phyloP scores from a whole-genome alignment of 1,140 invertebrate genomes.

The Drosophila leontia region DNA sequence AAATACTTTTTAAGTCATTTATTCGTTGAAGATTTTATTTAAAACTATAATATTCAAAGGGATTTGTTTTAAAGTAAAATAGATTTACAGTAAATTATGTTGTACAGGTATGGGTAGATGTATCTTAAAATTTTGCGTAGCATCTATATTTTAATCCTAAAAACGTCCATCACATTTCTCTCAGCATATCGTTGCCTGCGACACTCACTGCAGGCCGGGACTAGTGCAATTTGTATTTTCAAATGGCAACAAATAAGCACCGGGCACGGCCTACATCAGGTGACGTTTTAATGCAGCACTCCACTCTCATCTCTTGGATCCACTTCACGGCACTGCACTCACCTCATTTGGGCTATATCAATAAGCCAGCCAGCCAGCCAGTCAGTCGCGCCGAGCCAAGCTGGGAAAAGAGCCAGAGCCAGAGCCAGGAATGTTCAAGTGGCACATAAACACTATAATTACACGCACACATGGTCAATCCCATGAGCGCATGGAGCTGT shows the following conservation, averaged over 20 bases:
- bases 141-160: no score
- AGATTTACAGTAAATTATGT: neutral
- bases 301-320: constrained; percentile 39
- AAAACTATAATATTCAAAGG: neutral
- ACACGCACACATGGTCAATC: constrained; percentile 36
- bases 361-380: constrained; percentile 45
- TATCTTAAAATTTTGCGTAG: no score
- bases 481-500: constrained; percentile 48
- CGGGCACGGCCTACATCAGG: constrained; percentile 84
- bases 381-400: neutral
- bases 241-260: constrained; percentile 82
- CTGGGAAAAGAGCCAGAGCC: constrained; percentile 9
- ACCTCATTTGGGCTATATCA: constrained; percentile 50
- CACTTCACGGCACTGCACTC: constrained; percentile 27
- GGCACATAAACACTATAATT: constrained; percentile 67
- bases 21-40: neutral
- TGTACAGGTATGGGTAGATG: no score
- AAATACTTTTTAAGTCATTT: neutral
- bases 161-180: constrained; percentile 11
- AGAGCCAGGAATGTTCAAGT: constrained; percentile 42
- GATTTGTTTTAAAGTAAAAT: no score
- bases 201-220: constrained; percentile 84
- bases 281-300: constrained; percentile 80
- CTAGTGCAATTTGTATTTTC: constrained; percentile 84
- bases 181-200: constrained; percentile 54